Base-by-base conservation (phyloP, 2,888 invertebrate species). In the Salticus scenicus region DNA sequence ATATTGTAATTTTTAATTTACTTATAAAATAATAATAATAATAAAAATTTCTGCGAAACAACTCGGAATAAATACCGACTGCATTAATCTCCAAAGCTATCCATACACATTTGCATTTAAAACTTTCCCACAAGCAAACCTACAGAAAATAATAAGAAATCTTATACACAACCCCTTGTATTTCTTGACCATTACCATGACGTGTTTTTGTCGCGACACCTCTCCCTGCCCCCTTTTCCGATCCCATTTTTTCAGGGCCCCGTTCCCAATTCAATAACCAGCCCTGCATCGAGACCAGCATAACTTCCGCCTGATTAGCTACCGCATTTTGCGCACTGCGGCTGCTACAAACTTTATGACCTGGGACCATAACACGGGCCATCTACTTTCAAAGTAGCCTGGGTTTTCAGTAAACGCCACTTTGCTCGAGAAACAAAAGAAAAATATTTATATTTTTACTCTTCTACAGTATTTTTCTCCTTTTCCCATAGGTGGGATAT, bases 251-350 rank as follows among this genome's bases (percentile, higher is more conserved):
- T 37, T 37, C 10, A 37, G 10, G 10, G 7, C 47, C 47, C 47
- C 79, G 33, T 17, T 17, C 47, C 33, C 73, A 72, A 80, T 80
- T 80, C 79, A 80, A 80, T 80, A 80, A 80, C 47, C 51, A 33
- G 57, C 57, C 79, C 24, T 37, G 42, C 42, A 42, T 64, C 64
- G 79, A 47, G 47, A 71, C 63, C 41, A 64, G 72, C 66, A 42
- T 80, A 80, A 80, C 79, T 80, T 80, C 72, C 79, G 42, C 72
- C 66, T 80, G 79, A 80, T 80, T 80, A 80, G 79, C 66, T 51
- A 33, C 67, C 1, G 42, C 42, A 30, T 63, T 24, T 28, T 28
- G 69, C 33, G 31, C 24, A 10, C 31, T 69, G 28, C 66, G 41
- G 30, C 79, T 41, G 37, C 47, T 12, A 17, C 7, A 70, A 70